These are phyloP conservation scores for Moxostoma hubbsi DNA, from an alignment of 2,797 vertebrate genomes.

Conservation along the genomic window DNA sequence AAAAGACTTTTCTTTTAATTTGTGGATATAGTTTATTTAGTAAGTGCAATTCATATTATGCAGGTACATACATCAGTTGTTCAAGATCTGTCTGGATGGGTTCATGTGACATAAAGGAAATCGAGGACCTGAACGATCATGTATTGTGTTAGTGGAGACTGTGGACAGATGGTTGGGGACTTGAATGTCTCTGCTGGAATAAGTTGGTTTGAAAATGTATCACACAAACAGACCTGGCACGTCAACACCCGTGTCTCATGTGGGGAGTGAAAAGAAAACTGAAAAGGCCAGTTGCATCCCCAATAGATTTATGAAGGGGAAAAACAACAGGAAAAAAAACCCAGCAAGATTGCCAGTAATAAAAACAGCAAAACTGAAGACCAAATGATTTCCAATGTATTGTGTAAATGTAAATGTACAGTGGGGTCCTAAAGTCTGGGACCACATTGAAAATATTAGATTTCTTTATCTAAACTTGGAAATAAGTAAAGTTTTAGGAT, in stretches of 20 bases:
- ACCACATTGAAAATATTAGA: neutral
- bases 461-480: neutral
- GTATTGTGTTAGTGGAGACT: conserved; percentile 40
- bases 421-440: neutral
- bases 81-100: conserved; percentile 28
- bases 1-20: neutral
- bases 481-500: neutral
- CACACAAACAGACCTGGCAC: conserved; percentile 55
- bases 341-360: neutral
- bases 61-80: conserved; percentile 27
- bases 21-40: conserved; percentile 2
- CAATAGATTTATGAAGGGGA: neutral
- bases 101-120: conserved; percentile 39
- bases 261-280: conserved; percentile 50
- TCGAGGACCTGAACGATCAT: conserved; percentile 48
- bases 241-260: conserved; percentile 51
- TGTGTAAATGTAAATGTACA: neutral
- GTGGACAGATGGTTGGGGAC: conserved; percentile 54
- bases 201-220: conserved; percentile 56
- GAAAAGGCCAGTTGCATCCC: conserved; percentile 52
- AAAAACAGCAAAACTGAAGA: neutral
- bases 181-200: conserved; percentile 47
- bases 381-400: neutral
- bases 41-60: conserved; percentile 20
- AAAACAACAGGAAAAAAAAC: neutral